phyloP scores from a whole-genome alignment of 2,113 vertebrate species.

The Chlorodrepanis virens region DNA sequence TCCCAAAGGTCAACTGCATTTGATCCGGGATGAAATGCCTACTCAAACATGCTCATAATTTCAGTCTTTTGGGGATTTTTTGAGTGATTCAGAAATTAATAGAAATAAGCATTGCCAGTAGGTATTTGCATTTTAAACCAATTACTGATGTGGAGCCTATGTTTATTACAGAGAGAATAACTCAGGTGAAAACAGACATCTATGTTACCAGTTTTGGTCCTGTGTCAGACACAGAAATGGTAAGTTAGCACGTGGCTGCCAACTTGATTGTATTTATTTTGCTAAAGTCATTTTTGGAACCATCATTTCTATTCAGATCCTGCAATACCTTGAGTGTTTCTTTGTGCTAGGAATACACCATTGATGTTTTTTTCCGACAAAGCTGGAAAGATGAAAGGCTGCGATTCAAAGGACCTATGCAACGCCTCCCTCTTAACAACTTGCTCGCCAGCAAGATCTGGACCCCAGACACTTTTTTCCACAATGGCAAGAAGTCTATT shows the following conservation, averaged over 20 bases:
- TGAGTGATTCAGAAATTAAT: neutral
- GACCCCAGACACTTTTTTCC: constrained; percentile 97
- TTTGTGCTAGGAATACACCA: constrained; percentile 90
- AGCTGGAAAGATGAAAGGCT: constrained; percentile 97
- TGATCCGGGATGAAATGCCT: neutral
- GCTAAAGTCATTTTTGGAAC: neutral
- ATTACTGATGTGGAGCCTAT: neutral
- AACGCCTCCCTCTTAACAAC: constrained; percentile 91
- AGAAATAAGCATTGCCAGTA: neutral
- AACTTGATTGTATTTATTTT: neutral
- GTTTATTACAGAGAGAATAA: constrained; percentile 88
- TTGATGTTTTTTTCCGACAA: constrained; percentile 98
- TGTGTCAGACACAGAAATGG: constrained; percentile 96
- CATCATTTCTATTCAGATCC: neutral
- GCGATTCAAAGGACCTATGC: constrained; percentile 93
- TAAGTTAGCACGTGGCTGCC: constrained; percentile 54
- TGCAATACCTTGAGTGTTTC: neutral
- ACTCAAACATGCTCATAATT: neutral
- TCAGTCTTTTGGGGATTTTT: neutral
- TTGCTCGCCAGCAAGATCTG: constrained; percentile 97
- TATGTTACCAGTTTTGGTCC: constrained; percentile 98
- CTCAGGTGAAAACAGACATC: constrained; percentile 96
- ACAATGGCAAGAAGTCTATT: constrained; percentile 97
- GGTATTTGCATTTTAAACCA: neutral
- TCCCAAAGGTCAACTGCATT: neutral